Base-by-base conservation (phyloP, 2,888 invertebrate genomes). In the Ophioninae sp. region DNA sequence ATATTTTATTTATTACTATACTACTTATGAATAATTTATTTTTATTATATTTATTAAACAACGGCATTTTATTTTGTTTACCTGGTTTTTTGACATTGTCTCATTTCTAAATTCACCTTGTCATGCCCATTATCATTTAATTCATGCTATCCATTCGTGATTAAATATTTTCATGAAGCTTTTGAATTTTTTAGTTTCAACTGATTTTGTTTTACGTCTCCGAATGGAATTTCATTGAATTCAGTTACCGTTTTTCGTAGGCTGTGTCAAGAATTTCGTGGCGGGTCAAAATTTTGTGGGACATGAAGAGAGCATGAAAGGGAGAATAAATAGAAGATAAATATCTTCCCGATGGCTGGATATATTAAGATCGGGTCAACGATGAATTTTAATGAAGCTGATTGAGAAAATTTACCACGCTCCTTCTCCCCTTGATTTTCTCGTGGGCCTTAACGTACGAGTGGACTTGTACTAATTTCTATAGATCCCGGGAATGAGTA, bases 381-480 rank as follows among this genome's bases (percentile, higher is more conserved):
- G 81, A 81, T 81, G 39, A 81, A 72, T 76, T 72, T 79, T 75
- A 71, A 83, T 81, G 78, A 78, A 65, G 69, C 74, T 41, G 77
- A 69, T 17, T 64, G 80, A 78, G 64, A 74, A 81, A 81, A 81
- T 77, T 69, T 44, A 73, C 22, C 80, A 37, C 63, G 41, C 51
- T 56, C 65, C 77, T 65, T 78, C 64, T 30, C 56, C 64, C 39
- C 69, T 37, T 30, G 51, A 39, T 22, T n/a, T 41, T 10, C 22
- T 30, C 23, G 23, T 20, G 9, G 63, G 22, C 30, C 30, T 20
- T 39, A 59, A 73, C 59, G 56, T 75, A 79, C 72, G 81, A 79
- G 79, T 79, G 84, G 79, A 68, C 61, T 59, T 65, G 75, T 63
- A 56, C 79, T 67, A 75, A 84, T 84, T 79, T 84, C 75, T 84